Conservation (phyloP, 2,888 invertebrate genomes). For the Pherbina coryleti region DNA sequence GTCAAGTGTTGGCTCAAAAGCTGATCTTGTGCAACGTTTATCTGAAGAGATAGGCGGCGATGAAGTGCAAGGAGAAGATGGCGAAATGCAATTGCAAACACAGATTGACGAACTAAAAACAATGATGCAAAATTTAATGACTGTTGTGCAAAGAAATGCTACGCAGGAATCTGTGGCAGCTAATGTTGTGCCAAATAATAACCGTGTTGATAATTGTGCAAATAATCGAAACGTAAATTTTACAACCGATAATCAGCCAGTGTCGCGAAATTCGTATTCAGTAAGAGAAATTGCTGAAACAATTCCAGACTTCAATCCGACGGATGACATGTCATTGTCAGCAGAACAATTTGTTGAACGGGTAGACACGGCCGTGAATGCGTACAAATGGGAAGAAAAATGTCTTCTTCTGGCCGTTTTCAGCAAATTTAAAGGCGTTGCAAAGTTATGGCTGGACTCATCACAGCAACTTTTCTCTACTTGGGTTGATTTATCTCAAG, state of each 20-base stretch:
- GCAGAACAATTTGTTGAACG: slow-evolving; percentile 39
- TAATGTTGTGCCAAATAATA: neutral
- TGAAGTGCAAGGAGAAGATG: neutral
- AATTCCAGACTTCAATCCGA: slow-evolving; percentile 32
- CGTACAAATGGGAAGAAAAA: slow-evolving; percentile 35
- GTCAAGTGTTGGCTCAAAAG: slow-evolving; percentile 19
- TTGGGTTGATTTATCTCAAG: too few relatives aligned
- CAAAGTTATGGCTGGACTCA: too few relatives aligned
- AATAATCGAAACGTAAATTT: too few relatives aligned
- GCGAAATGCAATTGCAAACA: neutral
- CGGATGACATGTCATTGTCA: slow-evolving; percentile 17
- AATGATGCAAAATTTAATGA: slow-evolving; percentile 17
- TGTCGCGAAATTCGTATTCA: neutral
- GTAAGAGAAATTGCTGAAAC: slow-evolving; percentile 41
- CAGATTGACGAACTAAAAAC: slow-evolving; percentile 31
- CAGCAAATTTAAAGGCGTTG: too few relatives aligned
- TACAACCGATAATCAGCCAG: neutral
- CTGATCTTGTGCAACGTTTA: slow-evolving; percentile 11
- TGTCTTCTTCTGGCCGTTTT: slow-evolving; percentile 38
- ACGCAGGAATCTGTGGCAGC: neutral
- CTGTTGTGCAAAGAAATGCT: slow-evolving; percentile 3
- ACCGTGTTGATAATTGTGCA: too few relatives aligned
- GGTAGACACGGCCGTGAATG: slow-evolving; percentile 22
- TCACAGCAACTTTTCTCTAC: too few relatives aligned
- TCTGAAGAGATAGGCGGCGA: slow-evolving; percentile 19